Base-by-base conservation (phyloP, 2,888 invertebrate genomes). In the Spilosoma lubricipeda region DNA sequence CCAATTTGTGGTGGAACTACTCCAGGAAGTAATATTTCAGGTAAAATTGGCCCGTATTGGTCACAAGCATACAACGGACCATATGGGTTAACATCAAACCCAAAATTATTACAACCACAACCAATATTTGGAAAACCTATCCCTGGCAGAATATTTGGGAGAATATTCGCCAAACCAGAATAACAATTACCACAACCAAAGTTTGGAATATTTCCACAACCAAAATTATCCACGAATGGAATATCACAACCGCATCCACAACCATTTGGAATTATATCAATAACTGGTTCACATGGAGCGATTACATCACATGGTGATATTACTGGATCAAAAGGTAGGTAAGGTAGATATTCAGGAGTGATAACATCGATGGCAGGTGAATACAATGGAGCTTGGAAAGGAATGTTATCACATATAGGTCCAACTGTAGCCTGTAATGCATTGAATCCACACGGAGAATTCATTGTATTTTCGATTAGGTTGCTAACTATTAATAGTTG, bases 401-500 rank as follows among this genome's bases (percentile, higher is more conserved):
- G 68, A 1, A 71, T 30, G 2, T 75, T 8, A 0, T 77, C 76
- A 59, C 67, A 75, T 27, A 70, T 1, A 13, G 76, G 64, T 39
- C n/a, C 23, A 13, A 59, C 27, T 13, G 73, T 9, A 42, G 52
- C 56, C 39, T 36, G 67, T 7, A 75, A 64, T 20, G 64, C 30
- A 68, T 52, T 56, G 4, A 48, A 45, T 9, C 52, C 39, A 66
- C 70, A 74, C 0, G 52, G 70, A 9, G 66, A 7, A 13, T 74
- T 80, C 65, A 80, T 77, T 0, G 87, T 85, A 36, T 84, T 85
- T 71, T 91, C 90, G 2, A 93, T 84, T 0, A 93, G 78, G 15
- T 93, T 91, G n/a, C 91, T 92, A 0, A 92, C 90, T 0, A 94
- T 90, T 0, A 93, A 79, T 0, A 93, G 77, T 74, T 93, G 93